These are phyloP conservation scores for Epirrita christyi DNA, from an alignment of 2,888 invertebrate species.

Conservation along the genomic window DNA sequence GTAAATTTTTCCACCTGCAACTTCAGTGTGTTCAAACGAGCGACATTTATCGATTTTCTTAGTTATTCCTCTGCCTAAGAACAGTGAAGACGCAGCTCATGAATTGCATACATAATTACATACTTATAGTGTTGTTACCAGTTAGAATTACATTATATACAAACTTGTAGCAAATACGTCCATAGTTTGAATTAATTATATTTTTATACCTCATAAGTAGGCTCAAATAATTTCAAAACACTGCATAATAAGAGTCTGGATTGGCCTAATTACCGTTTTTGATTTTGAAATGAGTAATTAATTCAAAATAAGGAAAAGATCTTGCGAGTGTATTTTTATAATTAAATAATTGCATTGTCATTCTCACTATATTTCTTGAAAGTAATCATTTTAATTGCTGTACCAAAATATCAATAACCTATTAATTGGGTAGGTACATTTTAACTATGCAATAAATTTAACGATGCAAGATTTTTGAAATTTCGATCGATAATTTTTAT, in stretches of 20 bases:
- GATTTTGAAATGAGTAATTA: conserved; percentile 42
- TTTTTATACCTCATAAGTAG: conserved; percentile 33
- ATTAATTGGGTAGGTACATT: conserved; percentile 17
- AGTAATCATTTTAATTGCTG: conserved; percentile 18
- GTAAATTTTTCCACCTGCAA: conserved; percentile 29
- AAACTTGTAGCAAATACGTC: conserved; percentile 40
- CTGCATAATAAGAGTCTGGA: conserved; percentile 21
- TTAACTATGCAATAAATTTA: conserved; percentile 18
- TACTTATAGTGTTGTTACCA: conserved; percentile 73
- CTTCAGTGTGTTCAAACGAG: conserved; percentile 27
- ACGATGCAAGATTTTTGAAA: conserved; percentile 35
- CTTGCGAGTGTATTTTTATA: conserved; percentile 30
- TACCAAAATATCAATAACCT: conserved; percentile 24
- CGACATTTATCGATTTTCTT: conserved; percentile 12
- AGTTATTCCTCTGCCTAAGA: conserved; percentile 18
- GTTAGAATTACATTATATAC: conserved; percentile 55
- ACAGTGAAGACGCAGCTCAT: conserved; percentile 20
- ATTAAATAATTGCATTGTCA: conserved; percentile 18
- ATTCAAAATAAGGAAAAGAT: conserved; percentile 50
- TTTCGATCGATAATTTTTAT: conserved; percentile 34
- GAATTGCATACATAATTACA: conserved; percentile 50
- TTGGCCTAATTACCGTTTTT: conserved; percentile 27
- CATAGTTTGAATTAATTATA: conserved; percentile 57
- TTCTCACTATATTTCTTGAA: conserved; percentile 18
- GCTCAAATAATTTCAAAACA: conserved; percentile 7